Base-by-base conservation (phyloP, 2,113 vertebrate genomes). In the Polypterus bichir region DNA sequence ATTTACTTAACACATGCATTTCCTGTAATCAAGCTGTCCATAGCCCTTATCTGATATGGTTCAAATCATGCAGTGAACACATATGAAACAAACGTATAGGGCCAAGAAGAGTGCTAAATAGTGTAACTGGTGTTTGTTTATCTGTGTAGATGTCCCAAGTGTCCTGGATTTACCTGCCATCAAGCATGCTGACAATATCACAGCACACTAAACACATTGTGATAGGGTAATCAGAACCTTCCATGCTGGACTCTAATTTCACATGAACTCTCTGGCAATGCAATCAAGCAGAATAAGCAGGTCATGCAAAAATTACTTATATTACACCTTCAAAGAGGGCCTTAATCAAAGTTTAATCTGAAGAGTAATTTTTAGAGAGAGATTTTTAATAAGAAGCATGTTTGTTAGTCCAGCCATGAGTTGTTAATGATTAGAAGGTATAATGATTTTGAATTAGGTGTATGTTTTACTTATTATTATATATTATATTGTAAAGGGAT, bases 281-380 rank as follows among this genome's bases (percentile, higher is more conserved):
- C 56, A 58, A 58, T 58, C 56, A 58, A 58, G 44, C 56, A 45
- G 44, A 3, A 58, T 58, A 58, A 58, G 44, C 46, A 58, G 44
- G 56, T 44, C 9, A 47, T 54, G 49, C 5, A 62, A 52, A 10
- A 11, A 47, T 46, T 52, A n/a, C 6, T 56, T 9, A 45, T 9
- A n/a, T 48, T 56, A 56, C n/a, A 48, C 53, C 48, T n/a, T 6
- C 1, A 48, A 3, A 56, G 7, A 6, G 52, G 57, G 7, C n/a
- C 61, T 56, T 27, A 63, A 47, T 63, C 54, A 55, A 9, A 56
- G 46, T 63, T 56, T 53, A 62, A 9, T 47, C 9, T 54, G 56
- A 10, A 6, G 11, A 46, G 44, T 9, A 62, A 52, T 44, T 27
- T 27, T 27, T 27, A 27, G 27, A 27, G 27, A 27, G 27, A 27